Evolutionary conservation across 2,888 invertebrate species (phyloP), one percentile per base, ranked within the genome.

Genomic region (Chesias legatella): DNA sequence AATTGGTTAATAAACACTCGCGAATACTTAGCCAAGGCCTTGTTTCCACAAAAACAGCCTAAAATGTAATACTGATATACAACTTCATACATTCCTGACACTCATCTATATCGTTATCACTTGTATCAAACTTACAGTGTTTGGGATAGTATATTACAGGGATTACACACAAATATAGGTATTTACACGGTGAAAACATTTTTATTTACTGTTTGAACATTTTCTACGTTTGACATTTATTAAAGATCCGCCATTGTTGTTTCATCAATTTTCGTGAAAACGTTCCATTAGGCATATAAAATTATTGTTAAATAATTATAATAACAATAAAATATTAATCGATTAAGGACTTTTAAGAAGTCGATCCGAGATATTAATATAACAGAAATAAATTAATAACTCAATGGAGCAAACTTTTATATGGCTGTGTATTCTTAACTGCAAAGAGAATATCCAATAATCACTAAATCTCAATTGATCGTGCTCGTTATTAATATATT

Each of bases 191-290:
- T 50, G 67, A 68, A 75, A 74, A 74, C 85, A 85, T 85, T 78
- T 79, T 77, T 80, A 81, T 77, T 80, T 79, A 80, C 67, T 77
- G 77, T 65, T 61, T 51, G 60, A 54, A 71, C 81, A 82, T 83
- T 79, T 80, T 80, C 52, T 53, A 63, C 54, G 64, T 64, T 66
- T 78, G 78, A 78, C 78, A 70, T 70, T 68, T 62, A 74, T 70
- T 59, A 71, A 50, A 69, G 57, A 53, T 71, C 70, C 75, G 80
- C 84, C 83, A 83, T 83, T 67, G 80, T 81, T 77, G 75, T 81
- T 71, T 71, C n/a, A n/a, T n/a, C n/a, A n/a, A n/a, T n/a, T n/a
- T n/a, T n/a, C n/a, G n/a, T n/a, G n/a, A n/a, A n/a, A n/a, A n/a
- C n/a, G n/a, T n/a, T n/a, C n/a, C n/a, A n/a, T n/a, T n/a, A n/a